A percentile compares a stretch with the other conserved stretches of the same genome.
These are phyloP conservation scores for Xestia rhomboidea DNA, from an alignment of 2,888 invertebrate species.

Conservation along the genomic window DNA sequence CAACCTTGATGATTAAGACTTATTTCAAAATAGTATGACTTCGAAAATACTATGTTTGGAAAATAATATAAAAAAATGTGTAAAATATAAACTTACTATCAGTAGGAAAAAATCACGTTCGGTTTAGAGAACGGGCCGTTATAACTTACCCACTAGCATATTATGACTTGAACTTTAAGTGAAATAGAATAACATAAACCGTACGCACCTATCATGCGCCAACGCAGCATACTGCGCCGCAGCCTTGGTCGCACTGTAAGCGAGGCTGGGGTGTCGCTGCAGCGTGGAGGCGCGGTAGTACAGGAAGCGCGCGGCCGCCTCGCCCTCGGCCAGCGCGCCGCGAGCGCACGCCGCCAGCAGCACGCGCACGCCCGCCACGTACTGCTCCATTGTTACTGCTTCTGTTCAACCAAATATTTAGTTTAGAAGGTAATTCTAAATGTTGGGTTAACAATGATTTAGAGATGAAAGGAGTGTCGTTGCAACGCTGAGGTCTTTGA, in stretches of 20 bases:
- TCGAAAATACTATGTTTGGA: neutral
- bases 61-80: neutral
- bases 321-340: conserved; percentile 91
- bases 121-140: neutral
- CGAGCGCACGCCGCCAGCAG: conserved; percentile 91
- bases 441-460: neutral
- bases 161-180: too few species aligned
- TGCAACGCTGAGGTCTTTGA: neutral
- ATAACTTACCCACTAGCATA: neutral
- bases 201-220: conserved; percentile 88
- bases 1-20: neutral
- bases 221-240: conserved; percentile 91
- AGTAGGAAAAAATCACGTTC: neutral
- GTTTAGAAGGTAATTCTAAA: neutral
- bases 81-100: neutral
- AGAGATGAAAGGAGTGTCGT: neutral
- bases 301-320: conserved; percentile 92
- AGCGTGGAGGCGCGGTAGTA: conserved; percentile 92
- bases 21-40: neutral
- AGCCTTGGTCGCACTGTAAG: conserved; percentile 91
- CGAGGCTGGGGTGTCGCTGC: conserved; percentile 91
- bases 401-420: conserved; percentile 71
- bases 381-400: conserved; percentile 91
- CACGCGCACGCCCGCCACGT: conserved; percentile 91
- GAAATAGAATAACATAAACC: neutral